A percentile compares a stretch with the other conserved stretches of the same genome.
These are phyloP conservation scores for Zaprionus lineosus DNA, from an alignment of 2,888 invertebrate species.

Conservation along the genomic window DNA sequence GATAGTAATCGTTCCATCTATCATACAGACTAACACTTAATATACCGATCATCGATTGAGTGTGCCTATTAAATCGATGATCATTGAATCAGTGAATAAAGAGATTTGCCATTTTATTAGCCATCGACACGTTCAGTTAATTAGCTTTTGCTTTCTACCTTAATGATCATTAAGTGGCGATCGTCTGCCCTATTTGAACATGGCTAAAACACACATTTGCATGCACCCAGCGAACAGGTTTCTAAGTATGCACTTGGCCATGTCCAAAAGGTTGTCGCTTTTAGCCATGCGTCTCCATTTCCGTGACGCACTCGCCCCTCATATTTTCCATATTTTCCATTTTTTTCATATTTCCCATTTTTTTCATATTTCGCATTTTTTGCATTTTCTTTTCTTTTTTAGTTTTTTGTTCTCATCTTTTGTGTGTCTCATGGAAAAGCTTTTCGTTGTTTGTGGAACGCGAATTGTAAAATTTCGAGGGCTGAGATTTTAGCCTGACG, in stretches of 20 bases:
- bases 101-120: neutral
- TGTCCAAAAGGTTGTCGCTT: constrained; percentile 3
- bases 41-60: neutral
- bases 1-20: neutral
- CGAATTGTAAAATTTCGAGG: constrained; percentile 19
- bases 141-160: constrained; percentile 41
- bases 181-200: constrained; percentile 12
- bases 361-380: constrained; percentile 17
- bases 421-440: too few species aligned
- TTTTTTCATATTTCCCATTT: constrained; percentile 30
- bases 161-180: constrained; percentile 7
- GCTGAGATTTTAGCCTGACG: too few species aligned
- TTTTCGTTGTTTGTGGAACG: too few species aligned
- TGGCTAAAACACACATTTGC: constrained; percentile 48
- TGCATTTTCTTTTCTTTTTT: too few species aligned
- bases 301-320: constrained; percentile 39
- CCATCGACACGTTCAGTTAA: constrained; percentile 17
- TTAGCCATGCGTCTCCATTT: constrained; percentile 36
- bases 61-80: neutral
- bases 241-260: constrained; percentile 21
- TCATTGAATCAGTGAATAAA: constrained; percentile 9
- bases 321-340: constrained; percentile 35
- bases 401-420: too few species aligned
- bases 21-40: neutral
- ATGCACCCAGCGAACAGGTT: constrained; percentile 43